A percentile compares a stretch with the other conserved stretches of the same genome.
phyloP scores from a whole-genome alignment of 2,797 vertebrate species.

The Pipistrellus pygmaeus region DNA sequence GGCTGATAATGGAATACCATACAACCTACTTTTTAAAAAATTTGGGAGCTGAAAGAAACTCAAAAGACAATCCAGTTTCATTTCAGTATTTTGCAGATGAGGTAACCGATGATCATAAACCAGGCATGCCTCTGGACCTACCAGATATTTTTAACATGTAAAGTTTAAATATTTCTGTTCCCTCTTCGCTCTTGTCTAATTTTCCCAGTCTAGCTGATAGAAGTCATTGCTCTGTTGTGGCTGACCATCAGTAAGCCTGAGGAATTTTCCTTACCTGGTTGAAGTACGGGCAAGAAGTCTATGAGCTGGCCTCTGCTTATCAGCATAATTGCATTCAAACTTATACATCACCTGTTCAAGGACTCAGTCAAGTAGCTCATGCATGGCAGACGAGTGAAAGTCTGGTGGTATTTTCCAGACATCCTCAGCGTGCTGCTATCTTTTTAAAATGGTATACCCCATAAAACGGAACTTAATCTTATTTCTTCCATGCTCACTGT shows the following conservation, averaged over 20 bases:
- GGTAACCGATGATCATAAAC: constrained; percentile 15
- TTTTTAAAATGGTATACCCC: background rate
- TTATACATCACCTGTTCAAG: constrained; percentile 12
- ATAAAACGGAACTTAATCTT: background rate
- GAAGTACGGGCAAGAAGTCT: constrained; percentile 36
- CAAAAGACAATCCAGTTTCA: constrained; percentile 8
- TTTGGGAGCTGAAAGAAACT: constrained; percentile 12
- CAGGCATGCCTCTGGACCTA: background rate
- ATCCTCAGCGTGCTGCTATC: background rate
- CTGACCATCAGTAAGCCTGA: constrained; percentile 5
- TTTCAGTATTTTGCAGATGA: constrained; percentile 63
- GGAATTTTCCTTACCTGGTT: background rate
- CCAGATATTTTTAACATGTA: constrained; percentile 37
- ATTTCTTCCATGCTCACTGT: background rate
- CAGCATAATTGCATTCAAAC: background rate
- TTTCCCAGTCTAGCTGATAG: background rate
- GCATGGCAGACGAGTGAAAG: background rate
- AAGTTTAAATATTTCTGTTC: constrained; percentile 31
- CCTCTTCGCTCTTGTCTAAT: background rate
- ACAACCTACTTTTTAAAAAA: background rate
- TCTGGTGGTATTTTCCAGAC: background rate
- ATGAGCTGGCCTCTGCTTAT: constrained; percentile 37
- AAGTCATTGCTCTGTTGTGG: background rate
- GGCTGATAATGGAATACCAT: background rate
- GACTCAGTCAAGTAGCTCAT: constrained; percentile 62